Conservation (phyloP, 1,140 invertebrate species). For the Diabrotica virgifera region DNA sequence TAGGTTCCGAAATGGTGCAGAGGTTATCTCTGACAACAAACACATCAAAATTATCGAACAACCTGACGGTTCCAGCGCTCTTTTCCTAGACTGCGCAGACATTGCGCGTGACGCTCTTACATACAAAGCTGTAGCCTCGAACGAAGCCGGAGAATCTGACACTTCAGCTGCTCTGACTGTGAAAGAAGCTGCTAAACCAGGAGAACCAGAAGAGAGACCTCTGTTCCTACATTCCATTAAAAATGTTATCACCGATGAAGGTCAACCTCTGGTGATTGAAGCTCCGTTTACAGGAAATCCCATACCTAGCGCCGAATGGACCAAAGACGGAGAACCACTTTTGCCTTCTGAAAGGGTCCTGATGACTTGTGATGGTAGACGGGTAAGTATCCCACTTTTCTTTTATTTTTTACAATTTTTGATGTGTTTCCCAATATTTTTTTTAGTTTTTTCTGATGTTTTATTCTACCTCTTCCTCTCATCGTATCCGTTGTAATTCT, state of each 20-base stretch:
- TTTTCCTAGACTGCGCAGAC: conserved; percentile 61
- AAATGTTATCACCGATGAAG: conserved; percentile 76
- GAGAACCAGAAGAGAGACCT: conserved; percentile 68
- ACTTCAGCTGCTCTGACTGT: conserved; percentile 69
- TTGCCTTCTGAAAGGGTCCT: conserved; percentile 61
- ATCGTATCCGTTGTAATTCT: too few relatives aligned
- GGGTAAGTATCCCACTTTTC: conserved; percentile 48
- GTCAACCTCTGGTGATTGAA: conserved; percentile 61
- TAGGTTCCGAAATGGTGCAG: conserved; percentile 69
- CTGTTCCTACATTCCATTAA: conserved; percentile 70
- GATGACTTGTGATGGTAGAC: conserved; percentile 78
- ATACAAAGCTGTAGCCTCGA: conserved; percentile 72
- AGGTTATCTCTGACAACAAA: conserved; percentile 70
- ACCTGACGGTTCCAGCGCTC: conserved; percentile 65
- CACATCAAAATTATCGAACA: conserved; percentile 63
- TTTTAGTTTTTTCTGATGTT: too few relatives aligned
- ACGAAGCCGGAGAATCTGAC: conserved; percentile 68
- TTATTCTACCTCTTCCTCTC: too few relatives aligned
- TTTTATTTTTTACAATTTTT: too few relatives aligned
- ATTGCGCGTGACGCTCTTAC: conserved; percentile 66
- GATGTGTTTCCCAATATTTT: too few relatives aligned
- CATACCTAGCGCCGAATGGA: conserved; percentile 80
- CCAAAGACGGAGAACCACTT: conserved; percentile 70
- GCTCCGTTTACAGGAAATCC: conserved; percentile 82
- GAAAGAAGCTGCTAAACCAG: conserved; percentile 51